Conservation (phyloP, 2,888 invertebrate species). For the Yponomeuta evonymella region DNA sequence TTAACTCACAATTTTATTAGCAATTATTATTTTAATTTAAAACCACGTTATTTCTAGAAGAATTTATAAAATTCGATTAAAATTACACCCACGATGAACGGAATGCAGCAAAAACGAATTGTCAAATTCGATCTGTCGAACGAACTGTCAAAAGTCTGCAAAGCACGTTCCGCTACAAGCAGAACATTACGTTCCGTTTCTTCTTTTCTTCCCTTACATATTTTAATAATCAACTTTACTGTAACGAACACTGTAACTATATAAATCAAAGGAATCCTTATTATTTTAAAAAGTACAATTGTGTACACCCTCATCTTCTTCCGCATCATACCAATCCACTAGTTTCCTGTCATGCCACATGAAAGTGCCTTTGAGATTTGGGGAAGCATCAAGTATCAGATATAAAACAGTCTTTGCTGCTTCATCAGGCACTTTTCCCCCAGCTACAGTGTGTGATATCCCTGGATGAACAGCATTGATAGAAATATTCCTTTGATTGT, state of each 20-base stretch:
- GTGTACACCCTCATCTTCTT: constrained; percentile 33
- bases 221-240: constrained; percentile 1
- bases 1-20: constrained; percentile 30
- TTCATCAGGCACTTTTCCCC: constrained; percentile 76
- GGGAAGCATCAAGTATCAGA: constrained; percentile 77
- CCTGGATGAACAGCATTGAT: constrained; percentile 65
- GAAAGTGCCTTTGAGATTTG: constrained; percentile 78
- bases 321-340: constrained; percentile 77
- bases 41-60: constrained; percentile 23
- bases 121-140: constrained; percentile 15
- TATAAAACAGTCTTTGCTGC: constrained; percentile 75
- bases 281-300: constrained; percentile 32
- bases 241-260: neutral
- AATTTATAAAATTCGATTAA: constrained; percentile 28
- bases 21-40: constrained; percentile 15
- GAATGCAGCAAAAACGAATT: constrained; percentile 32
- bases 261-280: constrained; percentile 33
- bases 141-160: constrained; percentile 16
- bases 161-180: constrained; percentile 20
- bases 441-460: constrained; percentile 65
- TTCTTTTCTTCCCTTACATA: too few relatives aligned
- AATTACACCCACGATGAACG: constrained; percentile 48
- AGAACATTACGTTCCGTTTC: constrained; percentile 18
- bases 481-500: constrained; percentile 46
- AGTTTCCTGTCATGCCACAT: constrained; percentile 78